phyloP scores from a whole-genome alignment of 2,888 invertebrate species.

The Linnaemya tessellans region DNA sequence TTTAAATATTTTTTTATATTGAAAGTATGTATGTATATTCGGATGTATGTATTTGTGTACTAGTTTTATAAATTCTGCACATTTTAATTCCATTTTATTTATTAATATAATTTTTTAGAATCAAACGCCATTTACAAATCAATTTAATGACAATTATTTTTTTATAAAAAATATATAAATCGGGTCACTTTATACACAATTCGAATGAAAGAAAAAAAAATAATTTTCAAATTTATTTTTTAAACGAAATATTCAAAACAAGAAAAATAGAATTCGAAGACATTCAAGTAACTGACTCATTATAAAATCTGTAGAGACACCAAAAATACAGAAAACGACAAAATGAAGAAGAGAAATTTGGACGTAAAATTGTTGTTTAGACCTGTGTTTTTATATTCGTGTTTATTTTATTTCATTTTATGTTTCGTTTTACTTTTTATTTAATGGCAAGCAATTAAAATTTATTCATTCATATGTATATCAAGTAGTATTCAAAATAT shows the following conservation, averaged over 20 bases:
- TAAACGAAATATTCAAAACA: conserved; percentile 34
- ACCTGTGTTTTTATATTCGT: conserved; percentile 28
- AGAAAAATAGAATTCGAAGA: conserved; percentile 36
- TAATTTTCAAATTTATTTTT: conserved; percentile 45
- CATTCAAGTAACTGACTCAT: conserved; percentile 66
- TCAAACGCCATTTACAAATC: not conserved
- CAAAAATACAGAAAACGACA: conserved; percentile 38
- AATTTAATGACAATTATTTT: not conserved
- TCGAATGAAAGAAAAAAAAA: conserved; percentile 1
- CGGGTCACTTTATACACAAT: conserved; percentile 19
- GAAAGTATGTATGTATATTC: not conserved
- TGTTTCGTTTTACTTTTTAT: conserved; percentile 57
- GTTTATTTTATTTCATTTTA: conserved; percentile 52
- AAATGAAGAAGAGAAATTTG: conserved; percentile 57
- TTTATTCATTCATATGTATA: conserved; percentile 75
- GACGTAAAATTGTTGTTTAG: conserved; percentile 41
- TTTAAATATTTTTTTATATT: too few species aligned
- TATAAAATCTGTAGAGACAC: conserved; percentile 51
- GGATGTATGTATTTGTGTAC: too few species aligned
- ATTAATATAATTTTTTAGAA: not conserved
- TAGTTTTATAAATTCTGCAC: not conserved
- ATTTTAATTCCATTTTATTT: not conserved
- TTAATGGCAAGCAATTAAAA: conserved; percentile 72
- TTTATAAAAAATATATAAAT: not conserved
- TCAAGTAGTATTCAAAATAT: conserved; percentile 74